Percentiles rank a stretch among this genome's conserved stretches.
phyloP scores from a whole-genome alignment of 2,113 vertebrate species.

The Brachyhypopomus occidentalis region DNA sequence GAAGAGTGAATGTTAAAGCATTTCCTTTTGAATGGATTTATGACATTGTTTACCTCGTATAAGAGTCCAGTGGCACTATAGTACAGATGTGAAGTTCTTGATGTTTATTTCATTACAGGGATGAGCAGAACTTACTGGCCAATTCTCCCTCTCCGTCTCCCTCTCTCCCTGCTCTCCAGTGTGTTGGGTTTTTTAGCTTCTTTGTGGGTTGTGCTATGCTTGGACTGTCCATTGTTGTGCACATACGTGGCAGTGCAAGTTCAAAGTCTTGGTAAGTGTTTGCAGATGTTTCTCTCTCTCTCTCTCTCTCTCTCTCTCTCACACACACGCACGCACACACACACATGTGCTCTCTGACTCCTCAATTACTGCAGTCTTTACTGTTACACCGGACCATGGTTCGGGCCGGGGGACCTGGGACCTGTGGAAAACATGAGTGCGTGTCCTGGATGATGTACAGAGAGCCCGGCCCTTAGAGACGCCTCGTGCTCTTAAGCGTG shows the following conservation, averaged over 20 bases:
- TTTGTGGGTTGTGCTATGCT: slow-evolving; percentile 3
- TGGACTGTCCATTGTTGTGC: slow-evolving; percentile 17
- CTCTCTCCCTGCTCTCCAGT: not conserved
- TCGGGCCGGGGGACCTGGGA: slow-evolving; percentile 27
- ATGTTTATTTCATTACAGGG: not conserved
- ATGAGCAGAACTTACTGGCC: not conserved
- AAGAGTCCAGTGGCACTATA: not conserved
- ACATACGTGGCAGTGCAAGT: slow-evolving; percentile 50
- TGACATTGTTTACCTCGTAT: not conserved
- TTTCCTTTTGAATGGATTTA: not conserved
- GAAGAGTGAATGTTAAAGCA: not conserved
- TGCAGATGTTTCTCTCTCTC: slow-evolving; percentile 47
- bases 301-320: slow-evolving; percentile 13
- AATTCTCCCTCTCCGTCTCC: not conserved
- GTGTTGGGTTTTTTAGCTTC: not conserved
- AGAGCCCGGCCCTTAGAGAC: not conserved
- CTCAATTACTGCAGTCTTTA: slow-evolving; percentile 41
- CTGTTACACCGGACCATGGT: slow-evolving; percentile 41
- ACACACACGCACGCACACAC: not conserved
- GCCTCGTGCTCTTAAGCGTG: not conserved
- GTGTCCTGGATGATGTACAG: slow-evolving; percentile 40
- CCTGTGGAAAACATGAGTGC: slow-evolving; percentile 47
- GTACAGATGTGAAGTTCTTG: not conserved
- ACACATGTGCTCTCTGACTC: not conserved
- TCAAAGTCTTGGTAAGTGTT: slow-evolving; percentile 45